These are phyloP conservation scores for Neosilurus mollespiculum DNA, from an alignment of 2,797 vertebrate species.

Conservation along the genomic window DNA sequence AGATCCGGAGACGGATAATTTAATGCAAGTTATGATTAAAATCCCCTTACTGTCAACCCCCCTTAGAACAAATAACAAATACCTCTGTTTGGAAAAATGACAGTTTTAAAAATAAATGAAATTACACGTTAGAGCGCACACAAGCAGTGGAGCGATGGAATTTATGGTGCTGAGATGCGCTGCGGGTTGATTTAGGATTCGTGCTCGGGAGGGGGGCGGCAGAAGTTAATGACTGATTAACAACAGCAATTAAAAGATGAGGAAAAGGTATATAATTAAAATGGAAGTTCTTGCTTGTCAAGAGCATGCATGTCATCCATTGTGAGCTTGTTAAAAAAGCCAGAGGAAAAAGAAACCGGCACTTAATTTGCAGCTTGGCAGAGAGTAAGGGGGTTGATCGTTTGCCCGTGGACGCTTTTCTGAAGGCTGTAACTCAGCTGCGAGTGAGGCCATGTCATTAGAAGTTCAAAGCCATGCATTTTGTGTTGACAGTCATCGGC, in stretches of 20 bases:
- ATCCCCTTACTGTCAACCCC: slow-evolving; percentile 88
- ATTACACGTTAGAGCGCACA: slow-evolving; percentile 86
- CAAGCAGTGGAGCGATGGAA: slow-evolving; percentile 83
- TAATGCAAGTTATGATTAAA: slow-evolving; percentile 95
- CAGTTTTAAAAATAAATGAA: slow-evolving; percentile 95
- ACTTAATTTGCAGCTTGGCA: slow-evolving; percentile 86
- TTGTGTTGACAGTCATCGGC: slow-evolving; percentile 93
- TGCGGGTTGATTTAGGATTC: slow-evolving; percentile 91
- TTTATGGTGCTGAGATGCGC: slow-evolving; percentile 93
- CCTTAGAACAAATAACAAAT: slow-evolving; percentile 91
- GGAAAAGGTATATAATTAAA: slow-evolving; percentile 93
- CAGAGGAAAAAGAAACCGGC: slow-evolving; percentile 88
- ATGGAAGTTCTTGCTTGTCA: slow-evolving; percentile 92
- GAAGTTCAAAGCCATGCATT: slow-evolving; percentile 94
- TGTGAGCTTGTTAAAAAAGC: slow-evolving; percentile 91
- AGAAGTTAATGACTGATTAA: slow-evolving; percentile 98
- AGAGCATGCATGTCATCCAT: slow-evolving; percentile 89
- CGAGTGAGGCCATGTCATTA: slow-evolving; percentile 93
- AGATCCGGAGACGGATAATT: slow-evolving; percentile 89
- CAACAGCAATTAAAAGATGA: slow-evolving; percentile 97
- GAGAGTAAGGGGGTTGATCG: slow-evolving; percentile 87
- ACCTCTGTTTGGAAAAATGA: slow-evolving; percentile 91
- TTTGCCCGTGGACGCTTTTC: slow-evolving; percentile 87
- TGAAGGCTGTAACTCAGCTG: slow-evolving; percentile 93
- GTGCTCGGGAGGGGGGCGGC: slow-evolving; percentile 86